Evolutionary conservation across 2,797 vertebrate species (phyloP), one percentile per base, ranked within the genome.

Genomic region (Bradypodion ventrale): DNA sequence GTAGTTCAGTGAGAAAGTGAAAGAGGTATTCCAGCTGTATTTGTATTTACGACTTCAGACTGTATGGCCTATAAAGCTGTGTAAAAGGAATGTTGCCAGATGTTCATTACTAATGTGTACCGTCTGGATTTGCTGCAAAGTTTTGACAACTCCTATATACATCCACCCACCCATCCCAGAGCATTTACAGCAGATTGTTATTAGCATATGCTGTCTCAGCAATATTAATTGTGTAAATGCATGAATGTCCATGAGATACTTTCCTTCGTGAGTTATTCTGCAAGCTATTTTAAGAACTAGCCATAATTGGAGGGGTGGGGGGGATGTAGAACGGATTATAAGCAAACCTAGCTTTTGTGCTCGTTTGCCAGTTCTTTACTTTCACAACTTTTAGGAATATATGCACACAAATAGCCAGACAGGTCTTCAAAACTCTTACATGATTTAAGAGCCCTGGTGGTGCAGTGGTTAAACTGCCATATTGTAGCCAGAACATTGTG

Each of bases 1-100:
- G 2, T 32, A 0, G 35, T 37, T 73, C 35, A 56, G 35, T 37
- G 2, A 76, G 83, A 77, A 87, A 80, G 10, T 23, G 56, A 69
- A 44, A 59, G 68, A 16, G 0, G 63, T 65, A 82, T 56, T n/a
- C 27, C 0, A 70, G 62, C 59, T 66, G 2, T 46, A 16, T 16
- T 82, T 70, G 4, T 7, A 1, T 79, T 49, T 82, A 35, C 66
- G 21, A 44, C 35, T 4, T 32, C 2, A 0, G 37, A 13, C 13
- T 15, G 29, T 75, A 35, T 13, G 65, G 72, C 0, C 75, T 68
- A 42, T 59, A 2, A 62, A 78, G 44, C 81, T 76, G 56, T 32
- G 0, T 0, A 0, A 1, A 2, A 49, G 19, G 75, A 37, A 0
- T 21, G 0, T 29, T 4, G 29, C 46, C 32, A 0, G 44, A 40